These are phyloP conservation scores for Amphimedon queenslandica DNA, from an alignment of 37 sponge, comb jelly and placozoan species.

Conservation along the genomic window DNA sequence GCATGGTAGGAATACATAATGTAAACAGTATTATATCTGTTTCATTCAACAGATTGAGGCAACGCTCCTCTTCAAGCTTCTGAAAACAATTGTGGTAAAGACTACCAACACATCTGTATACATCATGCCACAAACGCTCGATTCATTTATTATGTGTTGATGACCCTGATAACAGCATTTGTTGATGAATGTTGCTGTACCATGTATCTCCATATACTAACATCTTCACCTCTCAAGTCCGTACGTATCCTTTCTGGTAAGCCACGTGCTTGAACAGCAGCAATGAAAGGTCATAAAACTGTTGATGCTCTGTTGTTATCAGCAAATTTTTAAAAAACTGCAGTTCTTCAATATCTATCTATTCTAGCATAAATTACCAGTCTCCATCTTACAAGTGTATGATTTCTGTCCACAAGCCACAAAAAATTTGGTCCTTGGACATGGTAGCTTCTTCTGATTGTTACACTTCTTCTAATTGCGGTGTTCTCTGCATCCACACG, in stretches of 20 bases:
- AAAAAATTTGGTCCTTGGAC: slow-evolving; percentile 42
- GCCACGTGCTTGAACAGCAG: slow-evolving; percentile 20
- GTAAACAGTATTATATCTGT: slow-evolving; percentile 37
- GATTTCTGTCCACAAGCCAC: no score
- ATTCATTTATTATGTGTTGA: no score
- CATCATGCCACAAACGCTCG: slow-evolving; percentile 47
- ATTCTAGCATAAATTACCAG: no score
- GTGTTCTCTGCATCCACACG: no score
- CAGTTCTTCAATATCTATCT: slow-evolving; percentile 31
- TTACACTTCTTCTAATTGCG: no score
- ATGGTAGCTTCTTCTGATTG: slow-evolving; percentile 34
- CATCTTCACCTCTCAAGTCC: slow-evolving; percentile 37
- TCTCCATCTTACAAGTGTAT: no score
- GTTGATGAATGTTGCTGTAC: background rate
- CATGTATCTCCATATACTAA: slow-evolving; percentile 39
- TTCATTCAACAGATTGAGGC: slow-evolving; percentile 32
- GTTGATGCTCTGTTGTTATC: slow-evolving; percentile 39
- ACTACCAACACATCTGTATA: slow-evolving; percentile 27
- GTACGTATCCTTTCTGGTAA: slow-evolving; percentile 15
- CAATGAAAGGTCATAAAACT: slow-evolving; percentile 12
- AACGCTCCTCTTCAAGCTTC: slow-evolving; percentile 12
- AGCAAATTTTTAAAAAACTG: slow-evolving; percentile 10
- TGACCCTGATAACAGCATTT: slow-evolving; percentile 8
- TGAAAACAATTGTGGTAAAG: slow-evolving; percentile 13
- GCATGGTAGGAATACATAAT: slow-evolving; percentile 18